phyloP scores from a whole-genome alignment of 2,888 invertebrate species.

The Nomada goodeniana region DNA sequence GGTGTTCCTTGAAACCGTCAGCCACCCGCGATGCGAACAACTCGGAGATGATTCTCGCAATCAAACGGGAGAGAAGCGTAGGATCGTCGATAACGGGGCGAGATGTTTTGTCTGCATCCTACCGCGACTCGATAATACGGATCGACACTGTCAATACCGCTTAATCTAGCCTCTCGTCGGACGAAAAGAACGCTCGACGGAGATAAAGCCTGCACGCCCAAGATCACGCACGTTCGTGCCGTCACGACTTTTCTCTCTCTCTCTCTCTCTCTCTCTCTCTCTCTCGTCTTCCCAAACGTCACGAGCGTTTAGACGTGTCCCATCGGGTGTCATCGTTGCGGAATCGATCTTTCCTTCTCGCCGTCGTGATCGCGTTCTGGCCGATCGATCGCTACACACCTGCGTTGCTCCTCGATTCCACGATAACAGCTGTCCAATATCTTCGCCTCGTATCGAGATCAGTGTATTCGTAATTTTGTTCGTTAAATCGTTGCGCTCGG shows the following conservation, averaged over 20 bases:
- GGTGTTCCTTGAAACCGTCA: too few relatives aligned
- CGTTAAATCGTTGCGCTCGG: too few relatives aligned
- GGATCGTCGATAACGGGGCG: conserved; percentile 32
- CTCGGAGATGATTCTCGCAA: conserved; percentile 13
- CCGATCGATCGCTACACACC: too few relatives aligned
- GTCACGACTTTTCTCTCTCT: not conserved
- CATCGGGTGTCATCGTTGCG: not conserved
- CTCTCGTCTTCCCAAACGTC: not conserved
- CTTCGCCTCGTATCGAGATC: too few relatives aligned
- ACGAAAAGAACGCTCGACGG: conserved; percentile 23
- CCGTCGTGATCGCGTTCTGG: not conserved
- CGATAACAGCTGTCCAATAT: too few relatives aligned
- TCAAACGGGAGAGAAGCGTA: not conserved
- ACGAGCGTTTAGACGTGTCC: too few relatives aligned
- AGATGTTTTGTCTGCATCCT: conserved; percentile 48
- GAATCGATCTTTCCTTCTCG: not conserved
- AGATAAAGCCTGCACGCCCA: conserved; percentile 33
- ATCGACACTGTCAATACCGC: conserved; percentile 35
- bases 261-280: too few relatives aligned
- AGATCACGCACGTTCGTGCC: conserved; percentile 32
- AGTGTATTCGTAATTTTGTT: too few relatives aligned
- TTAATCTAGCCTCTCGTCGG: conserved; percentile 46
- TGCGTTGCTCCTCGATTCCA: too few relatives aligned
- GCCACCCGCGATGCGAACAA: too few relatives aligned
- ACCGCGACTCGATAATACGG: conserved; percentile 35